Evolutionary conservation across 2,888 invertebrate species (phyloP).

Genomic region (Metellina segmentata): DNA sequence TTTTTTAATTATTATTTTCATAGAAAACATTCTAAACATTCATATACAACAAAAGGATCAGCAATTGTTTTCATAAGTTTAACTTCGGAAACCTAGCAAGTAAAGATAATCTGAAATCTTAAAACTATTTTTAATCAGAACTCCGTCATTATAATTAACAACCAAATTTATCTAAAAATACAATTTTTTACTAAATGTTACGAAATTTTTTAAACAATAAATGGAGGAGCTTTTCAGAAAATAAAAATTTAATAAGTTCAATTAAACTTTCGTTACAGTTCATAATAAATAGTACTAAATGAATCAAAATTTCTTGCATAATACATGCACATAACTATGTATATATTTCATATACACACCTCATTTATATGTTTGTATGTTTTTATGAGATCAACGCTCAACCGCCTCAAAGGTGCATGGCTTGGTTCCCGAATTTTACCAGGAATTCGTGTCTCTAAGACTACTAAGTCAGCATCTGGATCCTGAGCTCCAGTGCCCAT

Average conservation of each 20-base stretch:
- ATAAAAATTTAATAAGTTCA: background rate
- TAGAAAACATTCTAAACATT: no score
- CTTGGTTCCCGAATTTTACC: slow-evolving; percentile 90
- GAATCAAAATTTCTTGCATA: background rate
- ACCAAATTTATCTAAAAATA: no score
- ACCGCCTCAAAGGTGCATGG: slow-evolving; percentile 95
- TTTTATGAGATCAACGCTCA: slow-evolving; percentile 99
- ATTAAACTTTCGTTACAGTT: background rate
- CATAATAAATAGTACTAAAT: background rate
- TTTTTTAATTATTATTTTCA: no score
- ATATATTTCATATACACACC: slow-evolving; percentile 84
- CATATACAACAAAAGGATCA: no score
- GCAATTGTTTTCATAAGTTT: no score
- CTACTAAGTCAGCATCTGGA: slow-evolving; percentile 68
- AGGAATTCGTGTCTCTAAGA: slow-evolving; percentile 60
- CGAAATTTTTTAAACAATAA: background rate
- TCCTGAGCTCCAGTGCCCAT: slow-evolving; percentile 73
- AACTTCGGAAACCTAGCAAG: no score
- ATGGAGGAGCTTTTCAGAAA: no score
- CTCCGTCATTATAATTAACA: no score
- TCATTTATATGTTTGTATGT: slow-evolving; percentile 99
- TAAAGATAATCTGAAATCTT: no score
- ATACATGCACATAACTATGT: background rate
- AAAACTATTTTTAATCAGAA: no score
- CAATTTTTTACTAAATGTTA: no score